Conservation (phyloP, 1,140 invertebrate species). For the Lordiphosa mommai region DNA sequence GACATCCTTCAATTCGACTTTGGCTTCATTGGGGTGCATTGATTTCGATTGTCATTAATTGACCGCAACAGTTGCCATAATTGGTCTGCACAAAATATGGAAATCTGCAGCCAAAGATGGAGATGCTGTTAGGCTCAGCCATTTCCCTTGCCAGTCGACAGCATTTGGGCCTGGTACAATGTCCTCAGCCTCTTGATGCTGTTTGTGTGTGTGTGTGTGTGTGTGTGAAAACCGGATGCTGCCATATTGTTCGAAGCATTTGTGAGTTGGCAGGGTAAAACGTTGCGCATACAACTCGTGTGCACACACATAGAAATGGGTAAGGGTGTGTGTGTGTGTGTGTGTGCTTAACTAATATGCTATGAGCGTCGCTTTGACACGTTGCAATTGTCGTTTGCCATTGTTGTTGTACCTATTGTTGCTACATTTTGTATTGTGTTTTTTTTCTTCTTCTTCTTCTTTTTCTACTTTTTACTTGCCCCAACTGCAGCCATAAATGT, state of each 20-base stretch:
- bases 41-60: slow-evolving; percentile 12
- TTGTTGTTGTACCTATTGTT: slow-evolving; percentile 18
- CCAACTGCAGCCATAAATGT: slow-evolving; percentile 27
- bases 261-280: slow-evolving; percentile 23
- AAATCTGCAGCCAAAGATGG: not conserved
- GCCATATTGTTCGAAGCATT: slow-evolving; percentile 44
- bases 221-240: slow-evolving; percentile 43
- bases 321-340: slow-evolving; percentile 5
- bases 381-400: slow-evolving; percentile 57
- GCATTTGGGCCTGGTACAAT: too few relatives aligned
- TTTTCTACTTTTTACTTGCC: not conserved
- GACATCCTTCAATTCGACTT: not conserved
- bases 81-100: too few relatives aligned
- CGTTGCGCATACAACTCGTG: slow-evolving; percentile 50
- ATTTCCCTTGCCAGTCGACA: too few relatives aligned
- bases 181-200: not conserved
- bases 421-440: slow-evolving; percentile 42
- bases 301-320: slow-evolving; percentile 7
- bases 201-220: slow-evolving; percentile 13
- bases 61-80: slow-evolving; percentile 23
- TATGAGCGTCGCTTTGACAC: slow-evolving; percentile 47
- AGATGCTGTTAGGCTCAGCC: too few relatives aligned
- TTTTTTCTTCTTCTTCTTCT: not conserved
- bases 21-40: not conserved
- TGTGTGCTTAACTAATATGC: slow-evolving; percentile 61